Base-by-base conservation (phyloP, 2,113 vertebrate species). In the Periophthalmodon schlosseri region DNA sequence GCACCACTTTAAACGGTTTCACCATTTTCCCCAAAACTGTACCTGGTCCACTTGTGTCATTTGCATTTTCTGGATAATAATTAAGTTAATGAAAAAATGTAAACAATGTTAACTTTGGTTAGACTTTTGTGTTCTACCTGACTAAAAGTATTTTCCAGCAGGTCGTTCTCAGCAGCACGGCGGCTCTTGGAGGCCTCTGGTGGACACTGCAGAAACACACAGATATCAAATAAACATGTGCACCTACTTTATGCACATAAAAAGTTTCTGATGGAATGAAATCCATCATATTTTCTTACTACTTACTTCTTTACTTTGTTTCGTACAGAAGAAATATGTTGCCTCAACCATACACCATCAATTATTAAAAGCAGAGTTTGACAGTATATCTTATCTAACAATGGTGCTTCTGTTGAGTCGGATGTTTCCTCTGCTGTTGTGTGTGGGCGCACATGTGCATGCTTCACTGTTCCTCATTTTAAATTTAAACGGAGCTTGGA, bases 151-250 rank as follows among this genome's bases (percentile, higher is more conserved):
- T 94, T 95, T 77, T 96, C 96, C 14, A 95, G 91, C 52, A 96
- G 94, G 88, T 96, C 89, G 52, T 89, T 93, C 76, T 96, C 95
- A 0, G 96, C 96, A 21, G 97, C 95, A 67, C 97, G 94, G 0
- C 97, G 96, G 10, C 94, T 95, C 91, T 99, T 99, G 24, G 95
- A 90, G 0, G 86, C 92, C 60, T 98, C 96, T 0, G 92, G 82
- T 7, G 94, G 93, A 72, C 97, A 99, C 97, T 99, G 89, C 6
- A 4, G 24, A 61, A 8, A 79, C 2, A 79, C 2, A 20, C 14
- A 81, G 39, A 0, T 73, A 21, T 74, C 8, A 71, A 12, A 58
- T 58, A 58, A 58, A 52, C 50, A 60, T 15, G 23, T 15, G 52
- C 5, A 4, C 49, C 49, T 52, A 20, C 49, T 52, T 13, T 23